These are phyloP conservation scores for Hydrotaea diabolus DNA, from an alignment of 2,888 invertebrate species.

Conservation along the genomic window DNA sequence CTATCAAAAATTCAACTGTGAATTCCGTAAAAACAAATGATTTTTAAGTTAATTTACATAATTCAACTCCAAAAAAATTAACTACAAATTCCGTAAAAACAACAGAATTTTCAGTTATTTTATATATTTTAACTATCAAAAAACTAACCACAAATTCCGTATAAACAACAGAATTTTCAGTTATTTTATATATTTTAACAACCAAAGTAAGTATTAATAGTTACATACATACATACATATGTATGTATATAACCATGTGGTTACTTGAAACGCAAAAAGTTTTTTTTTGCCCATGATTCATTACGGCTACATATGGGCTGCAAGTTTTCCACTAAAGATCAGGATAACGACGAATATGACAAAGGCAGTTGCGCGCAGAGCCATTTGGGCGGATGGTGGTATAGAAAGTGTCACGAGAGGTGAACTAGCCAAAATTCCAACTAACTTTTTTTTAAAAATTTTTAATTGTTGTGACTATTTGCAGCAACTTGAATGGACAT, in stretches of 20 bases:
- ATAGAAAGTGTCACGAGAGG: slow-evolving; percentile 10
- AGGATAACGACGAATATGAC: neutral
- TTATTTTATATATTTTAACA: too few relatives aligned
- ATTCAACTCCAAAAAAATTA: too few relatives aligned
- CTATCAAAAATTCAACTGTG: too few relatives aligned
- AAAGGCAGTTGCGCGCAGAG: neutral
- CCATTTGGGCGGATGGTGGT: slow-evolving; percentile 27
- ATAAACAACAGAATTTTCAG: too few relatives aligned
- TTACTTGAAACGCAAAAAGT: slow-evolving; percentile 6
- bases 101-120: too few relatives aligned
- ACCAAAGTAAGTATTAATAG: neutral
- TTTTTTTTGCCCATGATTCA: neutral
- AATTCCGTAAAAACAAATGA: too few relatives aligned
- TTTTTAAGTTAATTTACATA: too few relatives aligned
- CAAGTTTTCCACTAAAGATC: slow-evolving; percentile 33
- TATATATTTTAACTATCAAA: too few relatives aligned
- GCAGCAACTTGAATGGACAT: slow-evolving; percentile 85
- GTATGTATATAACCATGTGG: too few relatives aligned
- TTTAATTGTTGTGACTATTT: neutral
- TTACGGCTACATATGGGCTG: neutral
- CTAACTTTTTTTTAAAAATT: neutral
- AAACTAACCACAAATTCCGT: too few relatives aligned
- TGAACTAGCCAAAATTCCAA: neutral
- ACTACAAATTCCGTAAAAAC: too few relatives aligned
- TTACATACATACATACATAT: too few relatives aligned